phyloP scores from a whole-genome alignment of 2,797 vertebrate species.

The Heliangelus exortis region DNA sequence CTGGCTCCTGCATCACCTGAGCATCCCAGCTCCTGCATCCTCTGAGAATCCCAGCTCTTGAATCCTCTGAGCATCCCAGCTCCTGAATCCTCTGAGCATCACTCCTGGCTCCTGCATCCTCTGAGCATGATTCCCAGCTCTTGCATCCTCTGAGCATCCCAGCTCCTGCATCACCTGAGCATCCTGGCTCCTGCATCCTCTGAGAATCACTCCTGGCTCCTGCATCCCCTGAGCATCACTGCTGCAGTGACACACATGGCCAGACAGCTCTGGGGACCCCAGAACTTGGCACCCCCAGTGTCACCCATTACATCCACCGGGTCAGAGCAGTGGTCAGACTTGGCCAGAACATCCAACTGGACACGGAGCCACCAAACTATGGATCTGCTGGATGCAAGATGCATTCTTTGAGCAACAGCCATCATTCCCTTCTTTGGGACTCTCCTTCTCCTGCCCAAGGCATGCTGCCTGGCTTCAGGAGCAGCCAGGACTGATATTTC shows the following conservation, averaged over 20 bases:
- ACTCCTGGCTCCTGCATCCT: not conserved
- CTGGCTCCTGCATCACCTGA: accelerated
- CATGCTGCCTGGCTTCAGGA: not conserved
- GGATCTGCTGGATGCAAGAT: not conserved
- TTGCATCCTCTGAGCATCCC: not conserved
- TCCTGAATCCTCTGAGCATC: not conserved
- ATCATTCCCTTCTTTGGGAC: not conserved
- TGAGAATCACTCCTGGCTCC: not conserved
- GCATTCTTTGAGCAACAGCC: not conserved
- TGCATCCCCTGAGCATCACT: not conserved
- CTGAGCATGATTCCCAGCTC: accelerated
- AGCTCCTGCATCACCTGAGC: not conserved
- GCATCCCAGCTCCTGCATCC: not conserved
- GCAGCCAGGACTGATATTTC: not conserved
- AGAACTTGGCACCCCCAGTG: not conserved
- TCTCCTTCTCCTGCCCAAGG: not conserved
- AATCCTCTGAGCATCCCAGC: not conserved
- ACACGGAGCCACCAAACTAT: not conserved
- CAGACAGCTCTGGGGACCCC: not conserved
- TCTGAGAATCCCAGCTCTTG: not conserved
- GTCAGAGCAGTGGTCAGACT: not conserved
- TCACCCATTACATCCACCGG: not conserved
- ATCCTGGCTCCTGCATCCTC: accelerated
- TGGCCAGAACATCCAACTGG: not conserved
- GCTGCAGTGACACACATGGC: accelerated